Evolutionary conservation across 2,797 vertebrate species (phyloP).

Genomic region (Kryptolebias ocellatus): DNA sequence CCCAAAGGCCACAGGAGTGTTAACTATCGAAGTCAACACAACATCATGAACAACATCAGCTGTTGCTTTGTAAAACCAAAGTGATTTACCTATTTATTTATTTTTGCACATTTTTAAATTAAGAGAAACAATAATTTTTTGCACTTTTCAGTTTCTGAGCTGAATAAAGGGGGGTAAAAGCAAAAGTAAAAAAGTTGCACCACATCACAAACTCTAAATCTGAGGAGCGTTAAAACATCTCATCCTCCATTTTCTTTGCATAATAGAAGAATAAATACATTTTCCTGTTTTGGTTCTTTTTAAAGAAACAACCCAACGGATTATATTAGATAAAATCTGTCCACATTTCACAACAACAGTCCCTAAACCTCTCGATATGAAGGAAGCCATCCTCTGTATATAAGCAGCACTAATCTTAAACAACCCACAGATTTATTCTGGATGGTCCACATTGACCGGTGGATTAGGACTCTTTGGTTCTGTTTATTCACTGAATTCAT

Average conservation of each 20-base stretch:
- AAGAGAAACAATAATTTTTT: too few relatives aligned
- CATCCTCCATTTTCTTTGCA: constrained; percentile 17
- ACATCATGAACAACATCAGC: too few relatives aligned
- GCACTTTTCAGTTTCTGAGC: constrained; percentile 78
- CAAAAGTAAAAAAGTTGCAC: constrained; percentile 28
- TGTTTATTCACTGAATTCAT: constrained; percentile 46
- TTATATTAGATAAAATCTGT: constrained; percentile 56
- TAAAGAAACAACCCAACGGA: constrained; percentile 35
- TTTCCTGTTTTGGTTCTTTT: constrained; percentile 33
- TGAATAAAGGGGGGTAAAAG: constrained; percentile 9
- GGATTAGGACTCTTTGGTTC: constrained; percentile 64
- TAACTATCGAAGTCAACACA: too few relatives aligned
- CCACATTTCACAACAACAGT: constrained; percentile 44
- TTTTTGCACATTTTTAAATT: too few relatives aligned
- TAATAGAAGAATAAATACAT: constrained; percentile 27
- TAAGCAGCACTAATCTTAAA: constrained; percentile 55
- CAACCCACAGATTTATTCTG: constrained; percentile 44
- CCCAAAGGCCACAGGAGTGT: too few relatives aligned
- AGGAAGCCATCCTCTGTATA: constrained; percentile 40
- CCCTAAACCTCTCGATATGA: constrained; percentile 55
- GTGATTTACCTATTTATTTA: too few relatives aligned
- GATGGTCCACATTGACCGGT: constrained; percentile 70
- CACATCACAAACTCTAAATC: constrained; percentile 16
- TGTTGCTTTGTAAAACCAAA: constrained; percentile 71
- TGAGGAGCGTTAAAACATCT: constrained; percentile 18